Evolutionary conservation across 2,888 invertebrate species (phyloP).

Genomic region (Rutpela maculata): DNA sequence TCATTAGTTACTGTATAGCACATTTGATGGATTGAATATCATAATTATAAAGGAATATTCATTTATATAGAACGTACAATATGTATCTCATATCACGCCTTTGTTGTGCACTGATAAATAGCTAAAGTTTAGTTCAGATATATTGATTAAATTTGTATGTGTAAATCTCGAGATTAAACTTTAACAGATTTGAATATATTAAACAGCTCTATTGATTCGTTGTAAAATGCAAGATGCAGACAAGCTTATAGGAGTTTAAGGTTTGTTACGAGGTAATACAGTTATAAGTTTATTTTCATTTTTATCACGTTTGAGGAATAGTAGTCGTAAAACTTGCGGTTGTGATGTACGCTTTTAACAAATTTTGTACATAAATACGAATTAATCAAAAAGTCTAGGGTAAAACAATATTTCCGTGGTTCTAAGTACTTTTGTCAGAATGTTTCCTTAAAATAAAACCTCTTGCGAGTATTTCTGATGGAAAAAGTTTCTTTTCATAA

Average conservation of each 20-base stretch:
- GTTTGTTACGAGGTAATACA: background rate
- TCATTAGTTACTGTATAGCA: slow-evolving; percentile 5
- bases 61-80: background rate
- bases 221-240: slow-evolving; percentile 8
- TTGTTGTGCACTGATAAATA: slow-evolving; percentile 2
- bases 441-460: too few species aligned
- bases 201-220: background rate
- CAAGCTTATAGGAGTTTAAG: background rate
- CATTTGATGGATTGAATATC: slow-evolving; percentile 1
- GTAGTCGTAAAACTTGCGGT: too few species aligned
- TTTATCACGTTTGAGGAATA: background rate
- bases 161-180: background rate
- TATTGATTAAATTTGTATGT: background rate
- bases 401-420: too few species aligned
- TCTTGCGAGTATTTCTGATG: too few species aligned
- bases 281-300: background rate
- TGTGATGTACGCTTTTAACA: background rate
- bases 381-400: too few species aligned
- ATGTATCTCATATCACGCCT: background rate
- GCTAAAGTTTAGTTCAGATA: slow-evolving; percentile 16
- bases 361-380: background rate
- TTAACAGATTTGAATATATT: background rate
- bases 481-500: too few species aligned
- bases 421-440: too few species aligned
- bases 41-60: slow-evolving; percentile 8